Percentiles rank a stretch among this genome's conserved stretches.
Evolutionary conservation across 2,113 vertebrate genomes (phyloP).

Genomic region (Gavia stellata): DNA sequence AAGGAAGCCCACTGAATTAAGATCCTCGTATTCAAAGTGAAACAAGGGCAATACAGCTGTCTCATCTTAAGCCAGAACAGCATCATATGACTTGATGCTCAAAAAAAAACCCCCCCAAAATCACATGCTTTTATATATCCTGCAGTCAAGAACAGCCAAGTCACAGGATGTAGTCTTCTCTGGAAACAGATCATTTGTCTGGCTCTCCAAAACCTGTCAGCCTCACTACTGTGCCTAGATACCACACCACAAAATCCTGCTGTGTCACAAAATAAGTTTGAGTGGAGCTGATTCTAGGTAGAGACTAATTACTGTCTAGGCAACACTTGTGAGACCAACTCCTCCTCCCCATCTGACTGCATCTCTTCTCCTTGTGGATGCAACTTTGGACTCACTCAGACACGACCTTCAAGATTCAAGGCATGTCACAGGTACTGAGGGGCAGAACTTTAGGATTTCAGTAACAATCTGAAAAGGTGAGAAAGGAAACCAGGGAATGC

Average conservation of each 20-base stretch:
- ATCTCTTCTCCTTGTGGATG: not conserved
- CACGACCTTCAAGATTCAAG: not conserved
- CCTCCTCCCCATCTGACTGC: not conserved
- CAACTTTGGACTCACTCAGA: not conserved
- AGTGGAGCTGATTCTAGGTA: not conserved
- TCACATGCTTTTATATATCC: slow-evolving; percentile 43
- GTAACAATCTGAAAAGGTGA: not conserved
- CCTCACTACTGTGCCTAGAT: not conserved
- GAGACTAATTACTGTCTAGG: not conserved
- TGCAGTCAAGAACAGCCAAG: slow-evolving; percentile 26
- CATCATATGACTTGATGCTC: slow-evolving; percentile 16
- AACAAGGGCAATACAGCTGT: not conserved
- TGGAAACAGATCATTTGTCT: not conserved
- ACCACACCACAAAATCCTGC: not conserved
- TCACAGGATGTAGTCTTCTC: not conserved
- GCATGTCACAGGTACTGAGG: not conserved
- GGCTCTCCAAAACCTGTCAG: not conserved
- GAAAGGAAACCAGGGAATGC: not conserved
- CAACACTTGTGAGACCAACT: not conserved
- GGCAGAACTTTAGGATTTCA: not conserved
- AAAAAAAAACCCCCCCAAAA: not conserved
- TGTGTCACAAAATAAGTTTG: not conserved
- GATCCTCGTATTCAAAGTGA: not conserved
- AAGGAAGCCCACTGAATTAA: slow-evolving; percentile 18
- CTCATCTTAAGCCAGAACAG: slow-evolving; percentile 6